Evolutionary conservation across 2,113 vertebrate species (phyloP).

Genomic region (Strigops habroptila): DNA sequence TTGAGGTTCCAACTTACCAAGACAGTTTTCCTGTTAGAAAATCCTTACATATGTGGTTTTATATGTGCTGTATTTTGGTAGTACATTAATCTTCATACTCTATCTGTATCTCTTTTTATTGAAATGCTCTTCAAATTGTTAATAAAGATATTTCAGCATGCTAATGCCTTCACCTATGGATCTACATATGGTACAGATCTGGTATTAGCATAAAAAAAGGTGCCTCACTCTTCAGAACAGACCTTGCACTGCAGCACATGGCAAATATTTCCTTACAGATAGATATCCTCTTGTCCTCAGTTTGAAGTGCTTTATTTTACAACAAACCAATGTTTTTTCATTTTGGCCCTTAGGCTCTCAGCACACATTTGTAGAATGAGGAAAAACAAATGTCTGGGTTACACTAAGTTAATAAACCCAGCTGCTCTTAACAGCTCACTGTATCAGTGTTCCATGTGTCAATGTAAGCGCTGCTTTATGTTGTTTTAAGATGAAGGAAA

Average conservation of each 20-base stretch:
- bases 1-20: neutral
- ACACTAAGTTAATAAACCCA: slow-evolving; percentile 5
- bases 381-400: slow-evolving; percentile 4
- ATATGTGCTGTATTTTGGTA: neutral
- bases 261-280: slow-evolving; percentile 1
- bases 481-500: neutral
- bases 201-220: neutral
- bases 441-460: neutral
- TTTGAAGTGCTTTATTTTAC: slow-evolving; percentile 18
- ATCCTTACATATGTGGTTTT: neutral
- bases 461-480: neutral
- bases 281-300: neutral
- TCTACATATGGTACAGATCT: neutral
- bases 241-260: neutral
- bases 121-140: neutral
- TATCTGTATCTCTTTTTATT: neutral
- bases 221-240: neutral
- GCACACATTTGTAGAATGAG: neutral
- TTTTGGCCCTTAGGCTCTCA: neutral
- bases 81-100: neutral
- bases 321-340: neutral
- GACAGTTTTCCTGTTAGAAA: neutral
- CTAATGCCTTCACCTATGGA: neutral
- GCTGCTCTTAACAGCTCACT: neutral
- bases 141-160: neutral